phyloP scores from a whole-genome alignment of 2,888 invertebrate species.

The Resseliella maxima region DNA sequence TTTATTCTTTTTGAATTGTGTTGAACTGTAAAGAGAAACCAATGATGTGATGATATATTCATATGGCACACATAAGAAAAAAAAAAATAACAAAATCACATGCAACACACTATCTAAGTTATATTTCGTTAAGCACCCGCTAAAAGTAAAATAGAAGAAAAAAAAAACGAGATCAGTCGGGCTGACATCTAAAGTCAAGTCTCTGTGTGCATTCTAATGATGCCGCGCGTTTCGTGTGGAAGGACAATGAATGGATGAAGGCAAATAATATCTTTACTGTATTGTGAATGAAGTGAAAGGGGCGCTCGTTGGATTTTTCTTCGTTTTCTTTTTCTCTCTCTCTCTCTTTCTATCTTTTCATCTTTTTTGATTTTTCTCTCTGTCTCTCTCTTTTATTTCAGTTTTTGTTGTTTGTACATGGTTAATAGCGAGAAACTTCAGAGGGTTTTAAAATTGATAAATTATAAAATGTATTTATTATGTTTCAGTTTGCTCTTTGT shows the following conservation, averaged over 20 bases:
- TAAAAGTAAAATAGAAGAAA: no score
- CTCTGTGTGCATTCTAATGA: slow-evolving; percentile 35
- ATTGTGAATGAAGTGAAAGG: not conserved
- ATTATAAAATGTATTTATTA: slow-evolving; percentile 54
- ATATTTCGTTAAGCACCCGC: slow-evolving; percentile 26
- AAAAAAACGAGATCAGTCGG: slow-evolving; percentile 38
- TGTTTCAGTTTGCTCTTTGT: slow-evolving; percentile 1
- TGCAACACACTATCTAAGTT: slow-evolving; percentile 23
- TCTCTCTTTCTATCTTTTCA: no score
- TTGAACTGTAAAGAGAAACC: slow-evolving; percentile 12
- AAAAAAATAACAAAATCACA: no score
- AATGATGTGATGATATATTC: slow-evolving; percentile 38
- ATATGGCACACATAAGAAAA: not conserved
- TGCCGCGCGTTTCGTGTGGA: slow-evolving; percentile 17
- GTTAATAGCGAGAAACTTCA: slow-evolving; percentile 36
- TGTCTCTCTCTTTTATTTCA: not conserved
- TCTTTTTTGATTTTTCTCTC: not conserved
- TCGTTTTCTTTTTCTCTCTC: not conserved
- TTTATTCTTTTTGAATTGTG: not conserved
- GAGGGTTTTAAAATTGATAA: slow-evolving; percentile 53
- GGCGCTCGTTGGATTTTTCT: slow-evolving; percentile 24
- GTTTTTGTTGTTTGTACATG: not conserved
- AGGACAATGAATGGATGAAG: slow-evolving; percentile 40
- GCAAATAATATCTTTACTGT: not conserved
- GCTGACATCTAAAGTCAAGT: slow-evolving; percentile 43